Conservation (phyloP, 2,797 vertebrate species). For the Ctenochaetus hawaiiensis region DNA sequence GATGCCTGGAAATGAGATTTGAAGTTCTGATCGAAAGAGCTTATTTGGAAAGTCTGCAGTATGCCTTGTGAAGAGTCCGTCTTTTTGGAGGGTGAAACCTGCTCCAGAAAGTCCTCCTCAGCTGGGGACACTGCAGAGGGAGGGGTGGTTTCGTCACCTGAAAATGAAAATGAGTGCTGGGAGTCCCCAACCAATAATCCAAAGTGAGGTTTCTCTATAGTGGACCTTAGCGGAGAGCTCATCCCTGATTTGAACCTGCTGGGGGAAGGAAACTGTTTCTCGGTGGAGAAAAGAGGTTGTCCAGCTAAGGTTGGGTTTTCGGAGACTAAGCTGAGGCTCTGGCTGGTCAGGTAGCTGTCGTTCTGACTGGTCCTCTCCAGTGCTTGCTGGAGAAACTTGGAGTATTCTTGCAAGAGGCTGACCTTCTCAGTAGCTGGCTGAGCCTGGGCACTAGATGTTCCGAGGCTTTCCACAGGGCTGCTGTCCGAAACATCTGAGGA, state of each 20-base stretch:
- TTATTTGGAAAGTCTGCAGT: slow-evolving; percentile 96
- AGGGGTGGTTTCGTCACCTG: slow-evolving; percentile 95
- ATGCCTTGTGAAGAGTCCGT: slow-evolving; percentile 92
- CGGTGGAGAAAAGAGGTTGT: slow-evolving; percentile 95
- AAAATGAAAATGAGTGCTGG: slow-evolving; percentile 97
- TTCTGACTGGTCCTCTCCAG: slow-evolving; percentile 99
- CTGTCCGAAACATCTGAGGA: slow-evolving; percentile 94
- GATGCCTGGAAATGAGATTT: slow-evolving; percentile 94
- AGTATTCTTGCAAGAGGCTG: slow-evolving; percentile 98
- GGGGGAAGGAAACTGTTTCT: slow-evolving; percentile 95
- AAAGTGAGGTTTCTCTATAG: slow-evolving; percentile 97
- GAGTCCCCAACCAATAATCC: slow-evolving; percentile 96
- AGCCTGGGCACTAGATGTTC: slow-evolving; percentile 86
- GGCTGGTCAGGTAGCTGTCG: slow-evolving; percentile 98
- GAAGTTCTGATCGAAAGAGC: slow-evolving; percentile 97
- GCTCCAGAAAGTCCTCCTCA: slow-evolving; percentile 97
- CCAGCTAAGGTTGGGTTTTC: slow-evolving; percentile 93
- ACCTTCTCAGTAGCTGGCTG: slow-evolving; percentile 95
- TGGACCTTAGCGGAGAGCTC: slow-evolving; percentile 95
- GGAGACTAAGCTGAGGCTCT: slow-evolving; percentile 96
- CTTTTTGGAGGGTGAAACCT: slow-evolving; percentile 98
- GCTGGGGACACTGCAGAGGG: slow-evolving; percentile 93
- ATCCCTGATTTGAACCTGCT: slow-evolving; percentile 95
- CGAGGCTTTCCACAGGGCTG: slow-evolving; percentile 90
- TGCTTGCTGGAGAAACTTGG: slow-evolving; percentile 98